Base-by-base conservation (phyloP, 1,140 invertebrate species). In the Drosophila melanica region DNA sequence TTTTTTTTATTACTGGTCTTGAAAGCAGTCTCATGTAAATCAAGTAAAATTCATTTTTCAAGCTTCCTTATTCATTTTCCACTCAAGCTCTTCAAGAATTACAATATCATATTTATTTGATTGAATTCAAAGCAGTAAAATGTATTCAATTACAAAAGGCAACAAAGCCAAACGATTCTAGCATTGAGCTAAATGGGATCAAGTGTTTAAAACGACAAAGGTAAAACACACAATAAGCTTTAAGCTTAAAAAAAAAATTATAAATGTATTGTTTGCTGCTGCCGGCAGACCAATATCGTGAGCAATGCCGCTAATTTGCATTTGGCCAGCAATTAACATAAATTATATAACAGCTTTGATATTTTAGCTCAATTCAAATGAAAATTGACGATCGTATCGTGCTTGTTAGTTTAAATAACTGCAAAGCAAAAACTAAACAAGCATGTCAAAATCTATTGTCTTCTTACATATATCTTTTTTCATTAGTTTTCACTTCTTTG, bases 301-400 rank as follows among this genome's bases (percentile, higher is more conserved):
- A 86, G 57, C 50, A 60, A 27, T 50, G 58, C 27, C 37, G 62
- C 53, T 60, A 60, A 72, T 85, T 75, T 65, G 64, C 75, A 59
- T 78, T 86, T 75, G 5, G 77, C 69, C 42, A 78, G 51, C 57
- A 66, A 87, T 85, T 64, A 82, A 42, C 82, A 86, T 87, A 81
- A 68, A 78, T 81, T 82, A 63, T 66, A 12, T 39, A 53, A 39
- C 27, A 60, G 27, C 42, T 39, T 45, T 42, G 55, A 62, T 79
- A 57, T 76, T 18, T 60, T 35, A 37, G 45, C 64, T 64, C 47
- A 51, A 66, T 78, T 67, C 77, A 78, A 85, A 85, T 78, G 81
- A 58, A 59, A 87, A 37, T 50, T 81, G 82, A 85, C 78, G 78
- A 63, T 42, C 39, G 58, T 42, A 54, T 67, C 79, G 48, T 39